Conservation (phyloP, 2,113 vertebrate genomes). For the Crotalus helleri region DNA sequence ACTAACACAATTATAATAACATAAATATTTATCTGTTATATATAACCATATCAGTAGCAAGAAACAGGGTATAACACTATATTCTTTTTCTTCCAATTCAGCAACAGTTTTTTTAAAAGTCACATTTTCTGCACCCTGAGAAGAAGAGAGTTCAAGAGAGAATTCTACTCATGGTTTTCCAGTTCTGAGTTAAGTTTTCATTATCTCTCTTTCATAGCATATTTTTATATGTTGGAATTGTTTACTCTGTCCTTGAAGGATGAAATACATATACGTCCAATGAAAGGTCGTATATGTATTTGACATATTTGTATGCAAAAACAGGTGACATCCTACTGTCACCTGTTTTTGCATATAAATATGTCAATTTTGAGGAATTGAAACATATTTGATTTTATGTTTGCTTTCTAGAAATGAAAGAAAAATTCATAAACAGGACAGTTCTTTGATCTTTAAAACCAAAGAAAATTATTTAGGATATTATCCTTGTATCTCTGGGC, state of each 20-base stretch:
- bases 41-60: background rate
- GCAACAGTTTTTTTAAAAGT: background rate
- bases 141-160: background rate
- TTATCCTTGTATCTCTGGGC: slow-evolving; percentile 32
- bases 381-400: background rate
- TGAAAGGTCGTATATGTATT: background rate
- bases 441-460: slow-evolving; percentile 12
- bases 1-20: background rate
- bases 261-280: background rate
- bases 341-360: background rate
- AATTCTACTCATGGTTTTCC: background rate
- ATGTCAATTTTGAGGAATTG: background rate
- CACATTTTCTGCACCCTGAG: background rate
- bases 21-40: background rate
- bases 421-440: background rate
- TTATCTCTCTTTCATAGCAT: background rate
- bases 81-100: background rate
- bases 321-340: no score
- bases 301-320: no score
- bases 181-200: background rate
- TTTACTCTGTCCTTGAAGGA: background rate
- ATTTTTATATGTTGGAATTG: background rate
- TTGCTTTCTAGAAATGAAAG: background rate
- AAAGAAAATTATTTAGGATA: slow-evolving; percentile 45
- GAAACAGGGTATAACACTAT: background rate